Base-by-base conservation (phyloP, 2,888 invertebrate species). In the Epistrophe eligans region DNA sequence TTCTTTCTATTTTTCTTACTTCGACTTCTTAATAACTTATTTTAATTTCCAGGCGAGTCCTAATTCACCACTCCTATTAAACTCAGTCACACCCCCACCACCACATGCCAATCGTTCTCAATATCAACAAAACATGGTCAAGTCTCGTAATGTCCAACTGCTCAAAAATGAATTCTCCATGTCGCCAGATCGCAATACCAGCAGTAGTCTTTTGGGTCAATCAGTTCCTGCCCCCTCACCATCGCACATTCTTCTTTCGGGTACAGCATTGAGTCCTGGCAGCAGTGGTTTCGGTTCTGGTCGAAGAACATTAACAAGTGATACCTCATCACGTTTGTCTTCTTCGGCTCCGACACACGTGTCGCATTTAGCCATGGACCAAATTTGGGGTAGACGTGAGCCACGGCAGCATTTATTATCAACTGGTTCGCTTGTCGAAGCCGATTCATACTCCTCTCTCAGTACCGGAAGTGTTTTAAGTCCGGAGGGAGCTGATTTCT, bases 381-480 rank as follows among this genome's bases (percentile, higher is more conserved):
- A 96, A 93, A 96, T 98, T 88, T 98, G 98, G 98, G 96, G 96
- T 91, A 95, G 97, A 48, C 94, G 98, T 84, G 98, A 98, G 91
- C 97, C 98, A 6, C 94, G 98, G 71, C 97, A 96, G 91, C 97
- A 98, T 93, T 93, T 98, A 85, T 92, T 97, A 70, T 97, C 97
- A 9, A 97, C 97, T 17, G 96, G 97, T 89, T 97, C 97, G 55
- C 92, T 96, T 89, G 97, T 96, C 32, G 97, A 98, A 92, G 97
- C 97, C 55, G 97, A 96, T 43, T 97, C 97, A 28, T 96, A 96
- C 38, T 97, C 97, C 35, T 97, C 97, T 8, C 92, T 97, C 24
- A 97, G 97, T 85, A 96, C 96, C 0, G 97, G 96, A 84, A 97
- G 97, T 80, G 95, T 97, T 32, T 93, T 97, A 19, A 97, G 97